These are phyloP conservation scores for Rhizoglyphus robini DNA, from an alignment of 1,140 invertebrate genomes.

Conservation along the genomic window DNA sequence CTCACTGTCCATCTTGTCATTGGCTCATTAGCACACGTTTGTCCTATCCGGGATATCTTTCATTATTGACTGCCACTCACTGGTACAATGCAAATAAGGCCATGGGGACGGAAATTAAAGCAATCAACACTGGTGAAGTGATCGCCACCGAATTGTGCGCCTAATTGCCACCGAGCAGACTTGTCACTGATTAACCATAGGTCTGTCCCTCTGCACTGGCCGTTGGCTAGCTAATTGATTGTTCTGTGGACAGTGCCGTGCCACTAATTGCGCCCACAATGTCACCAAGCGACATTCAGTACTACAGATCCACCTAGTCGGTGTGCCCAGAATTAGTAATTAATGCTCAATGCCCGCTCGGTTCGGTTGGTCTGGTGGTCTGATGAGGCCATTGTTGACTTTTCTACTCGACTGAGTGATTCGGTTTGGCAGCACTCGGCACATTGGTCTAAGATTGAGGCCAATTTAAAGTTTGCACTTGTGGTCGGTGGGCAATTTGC, in stretches of 20 bases:
- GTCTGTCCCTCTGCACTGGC: neutral
- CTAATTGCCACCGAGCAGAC: neutral
- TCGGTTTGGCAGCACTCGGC: neutral
- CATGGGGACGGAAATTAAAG: slow-evolving; percentile 10
- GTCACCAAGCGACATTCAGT: neutral
- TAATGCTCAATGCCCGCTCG: neutral
- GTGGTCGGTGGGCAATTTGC: too few relatives aligned
- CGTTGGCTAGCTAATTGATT: slow-evolving; percentile 3
- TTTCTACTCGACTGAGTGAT: neutral
- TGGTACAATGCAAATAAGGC: slow-evolving; percentile 6
- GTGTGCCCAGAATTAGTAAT: slow-evolving; percentile 7
- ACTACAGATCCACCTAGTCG: neutral
- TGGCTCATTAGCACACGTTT: slow-evolving; percentile 7
- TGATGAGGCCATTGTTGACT: neutral
- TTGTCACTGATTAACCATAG: neutral
- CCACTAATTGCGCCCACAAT: neutral
- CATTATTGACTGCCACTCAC: too few relatives aligned
- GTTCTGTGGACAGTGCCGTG: neutral
- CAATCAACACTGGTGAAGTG: slow-evolving; percentile 3
- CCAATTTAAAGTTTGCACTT: neutral
- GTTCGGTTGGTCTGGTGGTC: too few relatives aligned
- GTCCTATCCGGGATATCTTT: neutral
- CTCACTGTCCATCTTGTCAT: neutral
- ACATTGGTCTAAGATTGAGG: neutral
- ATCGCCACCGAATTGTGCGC: neutral